Evolutionary conservation across 2,797 vertebrate species (phyloP), one percentile per base, ranked within the genome.

Genomic region (Novumbra hubbsi): DNA sequence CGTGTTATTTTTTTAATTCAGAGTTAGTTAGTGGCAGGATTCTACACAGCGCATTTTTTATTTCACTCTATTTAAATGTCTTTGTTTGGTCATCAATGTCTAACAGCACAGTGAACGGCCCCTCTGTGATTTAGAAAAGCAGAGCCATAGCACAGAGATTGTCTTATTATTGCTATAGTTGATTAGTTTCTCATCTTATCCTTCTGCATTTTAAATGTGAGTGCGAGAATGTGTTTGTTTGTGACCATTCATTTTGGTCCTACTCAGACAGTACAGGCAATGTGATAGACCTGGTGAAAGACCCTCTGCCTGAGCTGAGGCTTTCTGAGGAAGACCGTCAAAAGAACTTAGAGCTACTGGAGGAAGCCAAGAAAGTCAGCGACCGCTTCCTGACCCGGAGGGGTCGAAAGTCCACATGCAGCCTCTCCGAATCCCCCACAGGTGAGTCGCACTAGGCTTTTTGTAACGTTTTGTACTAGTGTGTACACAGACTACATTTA

Each of bases 351-450:
- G 95, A 98, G 28, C 92, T 99, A 67, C 91, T 99, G 50, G 96
- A 98, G 87, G 96, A 99, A 91, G 98, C 98, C 72, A 99, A 98
- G 90, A 95, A 91, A 87, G 96, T 95, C 88, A 99, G 96, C 0
- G 97, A 98, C 83, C 93, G 94, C 38, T 99, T 99, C 86, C 90
- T 98, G 72, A 94, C 89, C 4, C 95, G 98, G 14, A 93, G 97
- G 0, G 96, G 97, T 21, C 95, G 98, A 8, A 94, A 95, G 68
- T 98, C 97, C 65, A 94, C 92, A 78, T 94, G 94, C 91, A 95
- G 96, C 90, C 93, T 96, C 21, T 84, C 92, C 0, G 96, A 98
- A 0, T 95, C 95, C 1, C 95, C 95, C 8, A 93, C 96, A 92
- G 41, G 48, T 48, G 70, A 74, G 9, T 52, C 12, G 28, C 24